Base-by-base conservation (phyloP, 2,113 vertebrate genomes). In the Burhinus bistriatus region DNA sequence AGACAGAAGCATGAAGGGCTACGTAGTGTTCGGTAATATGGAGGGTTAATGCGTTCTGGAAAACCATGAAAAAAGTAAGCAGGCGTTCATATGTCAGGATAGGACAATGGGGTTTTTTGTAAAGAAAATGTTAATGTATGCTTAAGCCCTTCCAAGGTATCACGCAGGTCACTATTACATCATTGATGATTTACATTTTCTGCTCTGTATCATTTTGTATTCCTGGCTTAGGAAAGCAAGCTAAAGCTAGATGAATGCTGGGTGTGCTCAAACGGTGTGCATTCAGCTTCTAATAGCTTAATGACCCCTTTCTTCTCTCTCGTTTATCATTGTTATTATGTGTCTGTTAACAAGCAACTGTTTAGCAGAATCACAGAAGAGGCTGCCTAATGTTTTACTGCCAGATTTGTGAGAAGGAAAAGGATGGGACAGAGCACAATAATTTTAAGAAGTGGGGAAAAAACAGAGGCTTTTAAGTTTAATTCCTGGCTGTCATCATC, bases 401-500 rank as follows among this genome's bases (percentile, higher is more conserved):
- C 79, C 66, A 81, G 36, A 91, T 91, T 93, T 94, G 45, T 96
- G 93, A 97, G 90, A 95, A 95, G 75, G 76, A 97, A 96, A 95
- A 97, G 78, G 84, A 68, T 86, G 59, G 79, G 72, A 92, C 59
- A 85, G 57, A 38, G 49, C 85, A 80, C 58, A 96, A 91, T 85
- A 96, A 93, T 95, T 97, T 93, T 81, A 93, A 96, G 93, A 87
- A 82, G 62, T 83, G 36, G 22, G 26, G 42, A 79, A 93, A 94
- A 97, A 98, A 94, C 86, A 97, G 91, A 92, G 93, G 95, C 95
- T 97, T 98, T 98, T 87, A 97, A 93, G 89, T 89, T 90, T 93
- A 97, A 96, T 97, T 97, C 95, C 76, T 96, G 57, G 29, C 91
- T 98, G 96, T 98, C 98, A 95, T 98, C 96, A 82, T 97, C 79